A percentile compares a stretch with the other conserved stretches of the same genome.
These are phyloP conservation scores for Hedya salicella DNA, from an alignment of 2,888 invertebrate genomes.

Conservation along the genomic window DNA sequence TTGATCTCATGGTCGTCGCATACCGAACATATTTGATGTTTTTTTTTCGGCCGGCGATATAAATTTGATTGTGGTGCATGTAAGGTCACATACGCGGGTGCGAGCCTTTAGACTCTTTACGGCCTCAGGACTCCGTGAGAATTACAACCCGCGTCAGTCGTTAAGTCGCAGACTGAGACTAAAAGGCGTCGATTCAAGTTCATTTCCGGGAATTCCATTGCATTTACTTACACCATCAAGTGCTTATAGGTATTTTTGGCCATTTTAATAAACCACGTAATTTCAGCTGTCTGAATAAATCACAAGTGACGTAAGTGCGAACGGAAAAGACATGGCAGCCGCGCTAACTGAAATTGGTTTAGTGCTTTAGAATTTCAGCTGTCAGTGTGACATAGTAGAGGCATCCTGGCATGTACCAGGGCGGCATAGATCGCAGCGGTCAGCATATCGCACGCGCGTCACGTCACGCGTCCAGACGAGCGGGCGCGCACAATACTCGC, in stretches of 20 bases:
- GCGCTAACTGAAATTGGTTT: slow-evolving; percentile 41
- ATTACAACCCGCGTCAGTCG: slow-evolving; percentile 55
- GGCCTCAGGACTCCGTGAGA: slow-evolving; percentile 55
- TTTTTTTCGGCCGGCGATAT: slow-evolving; percentile 65
- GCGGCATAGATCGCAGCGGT: slow-evolving; percentile 51
- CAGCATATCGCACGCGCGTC: slow-evolving; percentile 58
- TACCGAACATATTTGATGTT: slow-evolving; percentile 83
- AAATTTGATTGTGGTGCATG: slow-evolving; percentile 69
- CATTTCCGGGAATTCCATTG: slow-evolving; percentile 46
- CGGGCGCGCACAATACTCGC: slow-evolving; percentile 67
- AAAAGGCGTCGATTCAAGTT: slow-evolving; percentile 27
- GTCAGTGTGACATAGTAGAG: slow-evolving; percentile 45
- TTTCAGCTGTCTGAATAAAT: slow-evolving; percentile 39
- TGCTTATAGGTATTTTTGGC: slow-evolving; percentile 28
- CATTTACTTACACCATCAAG: slow-evolving; percentile 20
- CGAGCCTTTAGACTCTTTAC: slow-evolving; percentile 48
- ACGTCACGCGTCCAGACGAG: slow-evolving; percentile 64
- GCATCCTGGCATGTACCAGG: slow-evolving; percentile 48
- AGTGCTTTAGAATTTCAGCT: slow-evolving; percentile 44
- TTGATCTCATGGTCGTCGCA: slow-evolving; percentile 79
- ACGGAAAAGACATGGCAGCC: slow-evolving; percentile 43
- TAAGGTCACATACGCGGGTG: slow-evolving; percentile 54
- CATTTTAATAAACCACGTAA: slow-evolving; percentile 33
- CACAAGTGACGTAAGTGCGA: slow-evolving; percentile 36
- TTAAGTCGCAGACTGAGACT: slow-evolving; percentile 44